phyloP scores from a whole-genome alignment of 2,113 vertebrate genomes.

The Toxotes jaculatrix region DNA sequence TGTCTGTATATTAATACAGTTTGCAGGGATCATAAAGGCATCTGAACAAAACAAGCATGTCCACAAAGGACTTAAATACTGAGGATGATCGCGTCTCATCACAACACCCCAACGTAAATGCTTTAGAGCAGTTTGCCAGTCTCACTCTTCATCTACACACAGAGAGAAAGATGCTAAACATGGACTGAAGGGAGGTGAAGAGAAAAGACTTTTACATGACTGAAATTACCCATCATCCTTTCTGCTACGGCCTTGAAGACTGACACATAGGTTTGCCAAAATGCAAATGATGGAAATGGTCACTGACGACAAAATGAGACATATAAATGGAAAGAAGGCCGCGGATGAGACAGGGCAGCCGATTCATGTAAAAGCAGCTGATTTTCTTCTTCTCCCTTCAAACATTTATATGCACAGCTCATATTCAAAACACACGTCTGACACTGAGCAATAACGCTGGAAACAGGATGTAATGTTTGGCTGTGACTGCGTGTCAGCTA shows the following conservation, averaged over 20 bases:
- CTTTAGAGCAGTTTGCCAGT: slow-evolving; percentile 47
- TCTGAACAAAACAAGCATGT: background rate
- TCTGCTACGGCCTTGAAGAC: slow-evolving; percentile 38
- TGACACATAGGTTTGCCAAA: slow-evolving; percentile 22
- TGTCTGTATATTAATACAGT: background rate
- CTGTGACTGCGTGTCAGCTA: slow-evolving; percentile 24
- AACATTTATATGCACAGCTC: slow-evolving; percentile 47
- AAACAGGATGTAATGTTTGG: slow-evolving; percentile 23
- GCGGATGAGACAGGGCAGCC: slow-evolving; percentile 13
- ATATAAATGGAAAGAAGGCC: slow-evolving; percentile 14
- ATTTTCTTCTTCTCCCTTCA: slow-evolving; percentile 53
- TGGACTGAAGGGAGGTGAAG: slow-evolving; percentile 56
- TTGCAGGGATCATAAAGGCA: background rate
- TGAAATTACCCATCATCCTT: slow-evolving; percentile 60
- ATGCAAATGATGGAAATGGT: slow-evolving; percentile 25
- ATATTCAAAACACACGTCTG: slow-evolving; percentile 53
- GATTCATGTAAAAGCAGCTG: slow-evolving; percentile 57
- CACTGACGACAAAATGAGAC: slow-evolving; percentile 15
- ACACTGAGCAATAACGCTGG: slow-evolving; percentile 17
- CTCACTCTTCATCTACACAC: slow-evolving; percentile 49
- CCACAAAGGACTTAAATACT: background rate
- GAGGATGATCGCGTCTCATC: background rate
- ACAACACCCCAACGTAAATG: slow-evolving; percentile 68
- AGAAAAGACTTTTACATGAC: slow-evolving; percentile 67
- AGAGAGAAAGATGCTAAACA: slow-evolving; percentile 52